Evolutionary conservation across 2,113 vertebrate genomes (phyloP), one percentile per base, ranked within the genome.

Genomic region (Zapornia atra): DNA sequence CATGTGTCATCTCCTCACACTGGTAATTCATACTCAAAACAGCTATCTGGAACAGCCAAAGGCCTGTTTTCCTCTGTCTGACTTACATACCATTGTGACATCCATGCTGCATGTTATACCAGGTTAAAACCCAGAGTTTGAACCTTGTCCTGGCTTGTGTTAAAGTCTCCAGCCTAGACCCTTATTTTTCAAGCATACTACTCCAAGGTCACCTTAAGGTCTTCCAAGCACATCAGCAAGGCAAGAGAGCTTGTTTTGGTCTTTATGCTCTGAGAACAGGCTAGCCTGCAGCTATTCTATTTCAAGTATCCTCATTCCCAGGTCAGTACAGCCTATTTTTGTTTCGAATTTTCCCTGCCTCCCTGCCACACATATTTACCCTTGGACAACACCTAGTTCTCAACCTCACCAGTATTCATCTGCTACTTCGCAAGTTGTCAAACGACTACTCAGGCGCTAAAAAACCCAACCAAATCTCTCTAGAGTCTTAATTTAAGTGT

Each of bases 311-410:
- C 84, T 96, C 84, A 57, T 82, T 96, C 86, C 84, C 84, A 89
- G 94, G 93, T 92, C 95, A 96, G 84, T 44, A 50, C 44, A 81
- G 51, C 38, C 92, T 96, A 92, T 96, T 95, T 96, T 85, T 96
- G 78, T 91, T 94, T 81, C 46, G 91, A 96, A 57, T 94, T 86
- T 85, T 84, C 93, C 83, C 76, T 88, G 86, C 88, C 76, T 88
- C 72, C 76, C 56, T 84, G 89, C 72, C 87, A 91, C 95, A 95
- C 22, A 2, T 94, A 92, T 91, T 95, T 96, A 96, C 91, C 93
- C 96, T 96, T 92, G 89, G 95, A 95, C 93, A 94, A 54, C 95
- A 96, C 86, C 91, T 96, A 94, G 91, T 92, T 96, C 84, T 96
- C 93, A 94, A 48, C 77, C 89, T 94, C 78, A 76, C 94, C 83